phyloP scores from a whole-genome alignment of 2,797 vertebrate genomes.

The Sternotherus odoratus region DNA sequence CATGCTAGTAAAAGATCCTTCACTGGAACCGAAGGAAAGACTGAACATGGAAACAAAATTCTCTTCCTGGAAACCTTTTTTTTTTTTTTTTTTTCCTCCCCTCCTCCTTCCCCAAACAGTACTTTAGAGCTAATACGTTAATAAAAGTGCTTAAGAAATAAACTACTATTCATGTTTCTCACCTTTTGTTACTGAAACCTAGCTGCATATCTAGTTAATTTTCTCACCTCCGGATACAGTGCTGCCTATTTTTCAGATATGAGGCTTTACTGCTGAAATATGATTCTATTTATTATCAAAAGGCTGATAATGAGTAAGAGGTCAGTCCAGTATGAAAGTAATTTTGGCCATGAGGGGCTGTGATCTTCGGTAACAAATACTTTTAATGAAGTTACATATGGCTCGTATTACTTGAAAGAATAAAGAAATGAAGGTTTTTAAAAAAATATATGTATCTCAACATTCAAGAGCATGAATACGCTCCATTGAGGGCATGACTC shows the following conservation, averaged over 20 bases:
- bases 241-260: slow-evolving; percentile 43
- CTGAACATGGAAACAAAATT: not conserved
- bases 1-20: not conserved
- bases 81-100: too few species aligned
- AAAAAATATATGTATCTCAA: fast-evolving
- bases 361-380: not conserved
- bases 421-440: not conserved
- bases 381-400: not conserved
- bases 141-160: slow-evolving; percentile 25
- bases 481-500: not conserved
- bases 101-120: not conserved
- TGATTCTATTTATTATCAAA: slow-evolving; percentile 15
- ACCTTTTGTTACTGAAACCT: slow-evolving; percentile 31
- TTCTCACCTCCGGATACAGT: not conserved
- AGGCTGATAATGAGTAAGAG: slow-evolving; percentile 24
- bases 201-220: slow-evolving; percentile 14
- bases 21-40: not conserved
- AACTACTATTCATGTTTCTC: slow-evolving; percentile 15
- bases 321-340: slow-evolving; percentile 6
- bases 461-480: not conserved
- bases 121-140: not conserved
- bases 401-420: not conserved
- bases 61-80: slow-evolving; percentile 1
- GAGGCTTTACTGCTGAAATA: slow-evolving; percentile 53
- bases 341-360: slow-evolving; percentile 26